Evolutionary conservation across 1,140 invertebrate genomes (phyloP).

Genomic region (Meloidogyne hapla): DNA sequence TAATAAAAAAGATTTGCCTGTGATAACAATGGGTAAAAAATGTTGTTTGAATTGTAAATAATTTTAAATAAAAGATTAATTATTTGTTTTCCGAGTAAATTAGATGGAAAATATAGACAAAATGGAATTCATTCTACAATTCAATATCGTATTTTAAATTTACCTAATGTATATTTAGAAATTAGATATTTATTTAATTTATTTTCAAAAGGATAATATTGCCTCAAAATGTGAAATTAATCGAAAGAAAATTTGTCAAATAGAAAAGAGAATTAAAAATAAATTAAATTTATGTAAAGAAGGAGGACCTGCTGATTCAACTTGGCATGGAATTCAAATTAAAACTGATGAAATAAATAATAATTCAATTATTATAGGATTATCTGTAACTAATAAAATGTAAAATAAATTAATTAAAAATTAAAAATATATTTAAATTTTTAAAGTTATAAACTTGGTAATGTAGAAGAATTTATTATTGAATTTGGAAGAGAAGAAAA

Average conservation of each 20-base stretch:
- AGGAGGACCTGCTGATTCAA: background rate
- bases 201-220: background rate
- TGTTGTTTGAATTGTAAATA: background rate
- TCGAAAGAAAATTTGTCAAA: background rate
- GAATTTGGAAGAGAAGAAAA: background rate
- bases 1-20: background rate
- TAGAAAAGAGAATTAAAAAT: background rate
- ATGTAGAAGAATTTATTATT: background rate
- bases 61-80: background rate
- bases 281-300: background rate
- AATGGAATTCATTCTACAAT: background rate
- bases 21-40: background rate
- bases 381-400: background rate
- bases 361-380: background rate
- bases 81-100: slow-evolving; percentile 1
- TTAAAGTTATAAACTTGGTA: background rate
- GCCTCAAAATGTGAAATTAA: background rate
- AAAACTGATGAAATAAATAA: background rate
- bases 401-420: background rate
- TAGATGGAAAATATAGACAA: background rate
- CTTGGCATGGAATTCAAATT: slow-evolving; percentile 1
- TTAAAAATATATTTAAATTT: too few relatives aligned
- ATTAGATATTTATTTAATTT: background rate
- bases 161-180: background rate
- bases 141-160: slow-evolving; percentile 1